Percentiles rank a stretch among this genome's conserved stretches.
These are phyloP conservation scores for Rallus crepitans DNA, from an alignment of 2,797 vertebrate genomes.

Conservation along the genomic window DNA sequence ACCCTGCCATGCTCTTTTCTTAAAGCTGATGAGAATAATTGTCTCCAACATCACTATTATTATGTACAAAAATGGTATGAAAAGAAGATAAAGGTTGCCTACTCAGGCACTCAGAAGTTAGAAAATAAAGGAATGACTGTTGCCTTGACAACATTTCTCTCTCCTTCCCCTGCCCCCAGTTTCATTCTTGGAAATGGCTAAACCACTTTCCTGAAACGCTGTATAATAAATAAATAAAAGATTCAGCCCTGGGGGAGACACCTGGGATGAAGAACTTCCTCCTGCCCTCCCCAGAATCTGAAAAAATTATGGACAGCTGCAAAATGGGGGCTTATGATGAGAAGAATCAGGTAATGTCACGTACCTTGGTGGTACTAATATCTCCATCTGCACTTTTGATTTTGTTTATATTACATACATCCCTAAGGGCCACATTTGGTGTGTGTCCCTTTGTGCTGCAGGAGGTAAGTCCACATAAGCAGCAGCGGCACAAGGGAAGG, in stretches of 20 bases:
- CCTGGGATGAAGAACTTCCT: not conserved
- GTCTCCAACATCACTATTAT: not conserved
- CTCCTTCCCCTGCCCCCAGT: not conserved
- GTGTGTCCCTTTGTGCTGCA: not conserved
- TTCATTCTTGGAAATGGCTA: constrained; percentile 35
- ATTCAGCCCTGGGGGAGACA: not conserved
- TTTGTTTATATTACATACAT: not conserved
- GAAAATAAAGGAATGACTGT: constrained; percentile 59
- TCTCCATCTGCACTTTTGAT: not conserved
- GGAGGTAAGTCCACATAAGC: not conserved
- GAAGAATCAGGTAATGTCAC: not conserved
- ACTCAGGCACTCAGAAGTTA: constrained; percentile 36
- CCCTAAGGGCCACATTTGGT: not conserved
- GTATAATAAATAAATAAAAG: constrained; percentile 20
- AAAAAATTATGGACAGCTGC: not conserved
- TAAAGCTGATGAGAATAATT: constrained; percentile 19
- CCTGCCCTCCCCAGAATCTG: not conserved
- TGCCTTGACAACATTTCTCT: constrained; percentile 62
- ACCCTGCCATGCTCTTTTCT: not conserved
- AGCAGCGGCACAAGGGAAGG: not conserved
- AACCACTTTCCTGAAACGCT: not conserved
- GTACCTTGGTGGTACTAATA: not conserved
- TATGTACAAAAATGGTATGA: not conserved
- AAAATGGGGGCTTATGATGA: not conserved
- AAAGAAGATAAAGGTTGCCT: constrained; percentile 45